Conservation (phyloP, 1,140 invertebrate genomes). For the Musca vetustissima region DNA sequence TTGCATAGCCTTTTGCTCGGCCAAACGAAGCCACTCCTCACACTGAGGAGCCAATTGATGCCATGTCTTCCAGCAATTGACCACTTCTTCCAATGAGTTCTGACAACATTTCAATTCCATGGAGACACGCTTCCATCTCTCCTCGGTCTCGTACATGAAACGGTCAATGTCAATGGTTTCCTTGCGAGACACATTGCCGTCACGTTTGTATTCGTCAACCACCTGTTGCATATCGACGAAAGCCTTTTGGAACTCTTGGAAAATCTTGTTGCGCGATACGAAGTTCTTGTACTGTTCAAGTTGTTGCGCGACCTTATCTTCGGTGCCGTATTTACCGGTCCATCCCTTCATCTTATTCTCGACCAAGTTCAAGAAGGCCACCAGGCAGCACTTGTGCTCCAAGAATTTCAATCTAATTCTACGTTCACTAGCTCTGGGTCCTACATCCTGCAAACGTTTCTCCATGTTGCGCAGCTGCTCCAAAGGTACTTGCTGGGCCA, state of each 20-base stretch:
- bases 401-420: slow-evolving; percentile 83
- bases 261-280: slow-evolving; percentile 87
- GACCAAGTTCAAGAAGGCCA: slow-evolving; percentile 85
- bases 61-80: slow-evolving; percentile 87
- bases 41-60: slow-evolving; percentile 72
- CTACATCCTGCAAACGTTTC: slow-evolving; percentile 71
- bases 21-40: slow-evolving; percentile 76
- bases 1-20: slow-evolving; percentile 73
- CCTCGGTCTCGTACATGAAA: slow-evolving; percentile 83
- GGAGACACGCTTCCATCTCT: slow-evolving; percentile 86
- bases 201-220: slow-evolving; percentile 86
- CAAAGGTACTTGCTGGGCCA: slow-evolving; percentile 67
- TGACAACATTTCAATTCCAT: slow-evolving; percentile 87
- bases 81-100: slow-evolving; percentile 85
- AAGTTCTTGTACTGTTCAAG: slow-evolving; percentile 89
- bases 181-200: slow-evolving; percentile 76
- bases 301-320: slow-evolving; percentile 80
- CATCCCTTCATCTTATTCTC: slow-evolving; percentile 86
- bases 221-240: slow-evolving; percentile 89
- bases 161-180: slow-evolving; percentile 77
- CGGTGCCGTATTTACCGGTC: slow-evolving; percentile 84
- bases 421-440: slow-evolving; percentile 71
- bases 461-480: slow-evolving; percentile 82
- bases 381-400: slow-evolving; percentile 89
- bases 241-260: slow-evolving; percentile 92